Evolutionary conservation across 1,140 invertebrate genomes (phyloP).

Genomic region (Drosophila serrata): DNA sequence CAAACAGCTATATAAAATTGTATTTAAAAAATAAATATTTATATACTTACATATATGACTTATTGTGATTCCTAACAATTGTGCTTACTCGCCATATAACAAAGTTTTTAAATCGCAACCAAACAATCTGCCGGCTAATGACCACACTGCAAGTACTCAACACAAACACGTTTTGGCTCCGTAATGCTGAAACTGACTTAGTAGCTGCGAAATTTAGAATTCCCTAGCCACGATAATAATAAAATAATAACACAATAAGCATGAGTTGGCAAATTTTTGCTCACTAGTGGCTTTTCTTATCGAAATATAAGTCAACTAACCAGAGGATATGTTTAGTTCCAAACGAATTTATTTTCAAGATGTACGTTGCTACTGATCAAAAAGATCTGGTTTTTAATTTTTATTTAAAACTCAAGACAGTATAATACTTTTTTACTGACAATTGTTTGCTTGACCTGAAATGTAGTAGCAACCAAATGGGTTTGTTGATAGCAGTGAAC

Average conservation of each 20-base stretch:
- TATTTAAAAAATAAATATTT: background rate
- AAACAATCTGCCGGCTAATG: background rate
- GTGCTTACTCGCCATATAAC: background rate
- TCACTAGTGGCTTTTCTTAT: constrained; percentile 7
- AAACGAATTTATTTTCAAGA: background rate
- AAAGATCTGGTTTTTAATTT: background rate
- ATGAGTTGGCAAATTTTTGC: constrained; percentile 31
- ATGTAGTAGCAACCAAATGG: background rate
- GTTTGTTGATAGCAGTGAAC: background rate
- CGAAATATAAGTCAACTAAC: background rate
- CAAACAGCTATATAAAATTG: background rate
- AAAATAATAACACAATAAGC: constrained; percentile 42
- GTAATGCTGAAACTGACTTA: constrained; percentile 15
- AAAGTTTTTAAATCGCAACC: background rate
- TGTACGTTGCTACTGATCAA: background rate
- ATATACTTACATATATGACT: too few relatives aligned
- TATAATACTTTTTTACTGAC: background rate
- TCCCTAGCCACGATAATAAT: constrained; percentile 11
- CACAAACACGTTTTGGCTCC: background rate
- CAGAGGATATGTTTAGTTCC: background rate
- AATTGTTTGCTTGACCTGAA: background rate
- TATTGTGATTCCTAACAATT: background rate
- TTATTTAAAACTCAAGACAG: too few relatives aligned
- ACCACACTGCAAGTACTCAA: constrained; percentile 3
- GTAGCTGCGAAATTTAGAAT: background rate